Conservation (phyloP, 2,113 vertebrate species). For the Paramisgurnus dabryanus region DNA sequence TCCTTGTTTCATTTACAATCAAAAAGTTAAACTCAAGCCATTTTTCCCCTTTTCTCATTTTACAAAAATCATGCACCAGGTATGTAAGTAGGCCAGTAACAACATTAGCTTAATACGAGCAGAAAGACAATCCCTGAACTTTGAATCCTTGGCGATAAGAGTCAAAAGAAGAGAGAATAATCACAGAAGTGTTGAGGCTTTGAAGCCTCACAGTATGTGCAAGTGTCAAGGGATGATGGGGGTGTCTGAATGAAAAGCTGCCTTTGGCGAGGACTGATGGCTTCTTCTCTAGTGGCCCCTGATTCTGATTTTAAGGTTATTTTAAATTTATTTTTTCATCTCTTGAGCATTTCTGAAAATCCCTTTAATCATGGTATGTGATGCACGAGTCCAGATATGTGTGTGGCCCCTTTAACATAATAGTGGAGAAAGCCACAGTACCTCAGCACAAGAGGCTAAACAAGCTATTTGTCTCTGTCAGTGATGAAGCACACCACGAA, state of each 20-base stretch:
- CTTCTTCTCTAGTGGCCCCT: constrained; percentile 13
- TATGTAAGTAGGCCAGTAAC: constrained; percentile 5
- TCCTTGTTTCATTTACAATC: background rate
- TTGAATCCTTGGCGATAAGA: background rate
- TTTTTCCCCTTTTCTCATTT: background rate
- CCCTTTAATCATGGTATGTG: constrained; percentile 23
- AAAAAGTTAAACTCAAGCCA: constrained; percentile 11
- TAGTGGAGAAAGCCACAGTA: background rate
- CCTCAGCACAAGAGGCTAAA: constrained; percentile 15
- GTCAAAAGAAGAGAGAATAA: constrained; percentile 23
- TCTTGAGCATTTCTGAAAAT: constrained; percentile 31
- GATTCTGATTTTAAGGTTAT: constrained; percentile 28
- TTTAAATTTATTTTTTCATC: too few species aligned
- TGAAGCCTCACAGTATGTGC: constrained; percentile 18
- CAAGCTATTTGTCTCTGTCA: constrained; percentile 37
- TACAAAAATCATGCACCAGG: constrained; percentile 2
- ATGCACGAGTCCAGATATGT: background rate
- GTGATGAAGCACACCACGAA: constrained; percentile 33
- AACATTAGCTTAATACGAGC: constrained; percentile 16
- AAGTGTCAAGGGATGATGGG: constrained; percentile 18
- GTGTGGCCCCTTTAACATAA: background rate
- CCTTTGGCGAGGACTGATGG: constrained; percentile 5
- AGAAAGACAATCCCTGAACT: background rate
- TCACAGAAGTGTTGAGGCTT: constrained; percentile 20
- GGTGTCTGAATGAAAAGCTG: constrained; percentile 23